Conservation (phyloP, 2,797 vertebrate species). For the Tinamus major region DNA sequence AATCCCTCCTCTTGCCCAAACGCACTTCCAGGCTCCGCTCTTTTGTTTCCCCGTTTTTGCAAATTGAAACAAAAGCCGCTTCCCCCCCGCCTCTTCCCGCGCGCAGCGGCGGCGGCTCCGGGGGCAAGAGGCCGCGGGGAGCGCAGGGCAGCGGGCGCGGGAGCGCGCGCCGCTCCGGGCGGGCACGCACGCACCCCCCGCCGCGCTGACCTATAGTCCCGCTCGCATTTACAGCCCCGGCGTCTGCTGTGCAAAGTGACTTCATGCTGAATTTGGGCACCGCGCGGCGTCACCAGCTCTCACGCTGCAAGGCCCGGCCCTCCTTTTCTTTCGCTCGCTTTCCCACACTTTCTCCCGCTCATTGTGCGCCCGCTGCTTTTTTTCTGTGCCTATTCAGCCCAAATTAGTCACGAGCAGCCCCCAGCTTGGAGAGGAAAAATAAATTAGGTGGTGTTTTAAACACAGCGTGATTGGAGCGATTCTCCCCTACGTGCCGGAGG, state of each 20-base stretch:
- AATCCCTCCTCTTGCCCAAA: neutral
- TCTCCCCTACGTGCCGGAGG: neutral
- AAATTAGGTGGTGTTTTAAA: constrained; percentile 70
- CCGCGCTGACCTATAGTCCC: constrained; percentile 43
- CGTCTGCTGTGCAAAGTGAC: constrained; percentile 51
- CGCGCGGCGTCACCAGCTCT: constrained; percentile 37
- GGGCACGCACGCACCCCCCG: neutral
- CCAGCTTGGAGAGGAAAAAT: constrained; percentile 70
- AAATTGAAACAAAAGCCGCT: neutral
- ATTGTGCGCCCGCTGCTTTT: constrained; percentile 68
- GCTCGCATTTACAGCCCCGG: constrained; percentile 32
- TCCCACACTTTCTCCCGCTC: constrained; percentile 75
- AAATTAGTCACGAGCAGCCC: constrained; percentile 77
- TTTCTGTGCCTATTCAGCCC: constrained; percentile 72
- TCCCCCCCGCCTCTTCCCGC: neutral
- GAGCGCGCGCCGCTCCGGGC: constrained; percentile 32
- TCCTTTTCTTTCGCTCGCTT: constrained; percentile 69
- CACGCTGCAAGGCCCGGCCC: constrained; percentile 49
- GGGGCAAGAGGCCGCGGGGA: neutral
- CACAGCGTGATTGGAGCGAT: neutral
- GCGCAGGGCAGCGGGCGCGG: neutral
- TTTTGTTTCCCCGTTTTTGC: neutral
- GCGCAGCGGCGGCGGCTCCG: too few species aligned
- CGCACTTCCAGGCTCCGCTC: neutral
- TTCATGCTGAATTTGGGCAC: constrained; percentile 70